These are phyloP conservation scores for Sander vitreus DNA, from an alignment of 2,113 vertebrate species.

Conservation along the genomic window DNA sequence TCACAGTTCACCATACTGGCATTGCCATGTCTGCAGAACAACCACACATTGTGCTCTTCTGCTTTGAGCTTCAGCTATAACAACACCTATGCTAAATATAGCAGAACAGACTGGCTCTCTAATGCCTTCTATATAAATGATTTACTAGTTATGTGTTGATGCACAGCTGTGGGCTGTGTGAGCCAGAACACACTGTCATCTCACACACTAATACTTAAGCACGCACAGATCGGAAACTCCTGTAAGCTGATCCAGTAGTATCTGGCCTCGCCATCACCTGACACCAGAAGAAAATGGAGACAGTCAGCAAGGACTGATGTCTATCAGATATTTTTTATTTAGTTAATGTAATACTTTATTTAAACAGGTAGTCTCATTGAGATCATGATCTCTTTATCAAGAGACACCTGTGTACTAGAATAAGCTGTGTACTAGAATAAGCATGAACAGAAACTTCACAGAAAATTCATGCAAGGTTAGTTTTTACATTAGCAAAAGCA, in stretches of 20 bases:
- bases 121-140: conserved; percentile 61
- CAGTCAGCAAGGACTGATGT: background rate
- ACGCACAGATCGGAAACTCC: conserved; percentile 63
- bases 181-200: conserved; percentile 35
- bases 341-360: background rate
- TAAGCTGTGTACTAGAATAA: background rate
- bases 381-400: background rate
- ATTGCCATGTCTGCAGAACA: background rate
- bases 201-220: conserved; percentile 42
- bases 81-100: conserved; percentile 19
- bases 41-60: background rate
- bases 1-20: conserved; percentile 1
- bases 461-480: too few species aligned
- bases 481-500: too few species aligned
- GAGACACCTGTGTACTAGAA: background rate
- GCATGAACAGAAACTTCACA: background rate
- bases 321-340: conserved; percentile 12
- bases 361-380: background rate
- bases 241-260: conserved; percentile 64
- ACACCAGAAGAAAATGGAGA: conserved; percentile 53
- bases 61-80: background rate
- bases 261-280: conserved; percentile 46
- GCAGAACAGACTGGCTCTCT: conserved; percentile 16
- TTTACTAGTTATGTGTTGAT: conserved; percentile 47
- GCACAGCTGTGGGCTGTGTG: conserved; percentile 38